Evolutionary conservation across 2,113 vertebrate species (phyloP).

Genomic region (Romanogobio albipinnatus): DNA sequence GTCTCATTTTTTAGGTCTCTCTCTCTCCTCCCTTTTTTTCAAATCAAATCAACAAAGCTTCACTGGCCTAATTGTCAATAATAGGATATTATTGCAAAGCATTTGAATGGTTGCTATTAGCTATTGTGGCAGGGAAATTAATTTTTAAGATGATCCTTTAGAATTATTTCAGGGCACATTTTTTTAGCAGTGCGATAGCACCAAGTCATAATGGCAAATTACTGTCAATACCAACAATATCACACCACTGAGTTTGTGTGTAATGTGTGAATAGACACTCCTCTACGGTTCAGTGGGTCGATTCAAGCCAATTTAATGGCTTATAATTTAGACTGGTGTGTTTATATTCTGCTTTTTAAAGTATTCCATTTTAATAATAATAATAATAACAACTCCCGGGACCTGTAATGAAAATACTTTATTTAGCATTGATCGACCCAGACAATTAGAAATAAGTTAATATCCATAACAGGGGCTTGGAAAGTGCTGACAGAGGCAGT

Average conservation of each 20-base stretch:
- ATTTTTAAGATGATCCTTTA: not conserved
- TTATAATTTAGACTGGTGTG: not conserved
- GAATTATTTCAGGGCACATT: not conserved
- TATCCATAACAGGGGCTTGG: not conserved
- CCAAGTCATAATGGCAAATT: not conserved
- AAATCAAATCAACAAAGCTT: constrained; percentile 14
- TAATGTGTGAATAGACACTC: not conserved
- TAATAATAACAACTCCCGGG: too few relatives aligned
- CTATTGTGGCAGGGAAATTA: not conserved
- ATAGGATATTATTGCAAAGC: not conserved
- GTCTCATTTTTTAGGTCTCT: constrained; percentile 5
- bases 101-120: not conserved
- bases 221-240: not conserved
- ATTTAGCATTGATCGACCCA: not conserved
- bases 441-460: not conserved
- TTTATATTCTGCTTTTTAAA: not conserved
- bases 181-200: not conserved
- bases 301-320: not conserved
- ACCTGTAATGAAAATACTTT: not conserved
- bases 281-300: not conserved
- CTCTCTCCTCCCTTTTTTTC: not conserved
- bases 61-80: not conserved
- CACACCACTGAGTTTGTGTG: not conserved
- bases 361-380: too few relatives aligned
- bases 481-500: not conserved